phyloP scores from a whole-genome alignment of 1,140 invertebrate genomes.

The Pollicipes pollicipes region DNA sequence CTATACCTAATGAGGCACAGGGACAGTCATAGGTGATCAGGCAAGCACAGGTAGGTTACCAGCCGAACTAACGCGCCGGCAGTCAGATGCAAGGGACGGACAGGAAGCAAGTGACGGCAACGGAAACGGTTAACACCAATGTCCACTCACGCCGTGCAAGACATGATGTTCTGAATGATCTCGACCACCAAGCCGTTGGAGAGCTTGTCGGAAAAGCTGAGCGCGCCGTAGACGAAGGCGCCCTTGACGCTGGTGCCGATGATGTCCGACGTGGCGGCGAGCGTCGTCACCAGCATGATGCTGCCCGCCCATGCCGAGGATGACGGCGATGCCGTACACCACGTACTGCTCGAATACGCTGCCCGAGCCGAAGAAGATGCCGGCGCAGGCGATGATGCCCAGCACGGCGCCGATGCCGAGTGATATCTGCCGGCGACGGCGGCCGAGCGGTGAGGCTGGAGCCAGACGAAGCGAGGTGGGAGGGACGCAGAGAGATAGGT shows the following conservation, averaged over 20 bases:
- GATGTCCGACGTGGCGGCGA: conserved; percentile 73
- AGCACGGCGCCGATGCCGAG: conserved; percentile 14
- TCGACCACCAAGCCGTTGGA: conserved; percentile 69
- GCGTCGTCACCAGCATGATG: conserved; percentile 69
- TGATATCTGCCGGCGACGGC: conserved; percentile 9
- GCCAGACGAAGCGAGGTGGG: not conserved
- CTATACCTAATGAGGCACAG: no score
- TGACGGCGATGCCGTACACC: conserved; percentile 50
- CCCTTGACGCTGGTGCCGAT: conserved; percentile 68
- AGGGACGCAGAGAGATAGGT: not conserved
- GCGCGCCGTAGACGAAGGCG: conserved; percentile 88
- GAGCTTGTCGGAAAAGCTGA: conserved; percentile 89
- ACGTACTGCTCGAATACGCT: conserved; percentile 38
- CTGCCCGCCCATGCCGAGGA: conserved; percentile 68
- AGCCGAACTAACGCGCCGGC: no score
- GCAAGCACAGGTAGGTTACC: no score
- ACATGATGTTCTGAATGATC: conserved; percentile 44
- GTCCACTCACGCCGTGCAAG: conserved; percentile 8
- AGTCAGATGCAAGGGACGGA: no score
- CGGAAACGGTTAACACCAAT: no score
- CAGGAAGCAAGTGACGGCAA: no score
- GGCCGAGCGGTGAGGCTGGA: no score
- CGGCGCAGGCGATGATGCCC: conserved; percentile 8
- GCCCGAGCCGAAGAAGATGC: conserved; percentile 30
- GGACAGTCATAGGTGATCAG: no score